Evolutionary conservation across 2,113 vertebrate genomes (phyloP).

Genomic region (Rhinoptilus africanus): DNA sequence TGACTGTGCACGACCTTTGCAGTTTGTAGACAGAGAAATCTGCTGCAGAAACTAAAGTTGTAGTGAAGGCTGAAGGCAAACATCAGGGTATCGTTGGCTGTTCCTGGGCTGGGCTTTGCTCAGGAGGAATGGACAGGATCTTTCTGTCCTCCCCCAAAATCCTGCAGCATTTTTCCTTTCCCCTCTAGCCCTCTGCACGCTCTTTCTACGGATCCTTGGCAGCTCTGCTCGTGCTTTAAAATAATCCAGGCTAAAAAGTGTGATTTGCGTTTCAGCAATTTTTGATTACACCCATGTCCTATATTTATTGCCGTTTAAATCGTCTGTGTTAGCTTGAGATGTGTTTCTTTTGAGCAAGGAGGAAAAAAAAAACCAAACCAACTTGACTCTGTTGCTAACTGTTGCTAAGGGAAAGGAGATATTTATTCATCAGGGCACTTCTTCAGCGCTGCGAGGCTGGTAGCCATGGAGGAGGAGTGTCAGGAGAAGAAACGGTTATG

Average conservation of each 20-base stretch:
- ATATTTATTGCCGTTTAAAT: conserved; percentile 74
- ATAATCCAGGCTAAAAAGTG: conserved; percentile 55
- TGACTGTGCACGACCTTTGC: neutral
- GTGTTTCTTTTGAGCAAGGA: conserved; percentile 28
- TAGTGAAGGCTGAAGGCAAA: neutral
- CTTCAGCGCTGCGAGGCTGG: conserved; percentile 29
- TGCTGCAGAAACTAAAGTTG: neutral
- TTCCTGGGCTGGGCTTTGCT: neutral
- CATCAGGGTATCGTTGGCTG: neutral
- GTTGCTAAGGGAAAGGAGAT: conserved; percentile 56
- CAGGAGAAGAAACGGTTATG: conserved; percentile 16
- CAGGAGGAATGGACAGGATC: neutral
- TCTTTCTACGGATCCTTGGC: conserved; percentile 48
- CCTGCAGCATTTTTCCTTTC: neutral
- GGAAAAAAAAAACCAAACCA: neutral
- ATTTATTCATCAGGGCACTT: conserved; percentile 51
- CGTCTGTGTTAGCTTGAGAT: conserved; percentile 59
- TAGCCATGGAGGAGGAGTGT: conserved; percentile 19
- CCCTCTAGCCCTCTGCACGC: neutral
- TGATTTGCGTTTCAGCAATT: conserved; percentile 40
- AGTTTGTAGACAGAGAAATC: neutral
- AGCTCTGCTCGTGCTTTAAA: conserved; percentile 58
- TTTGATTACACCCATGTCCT: conserved; percentile 67
- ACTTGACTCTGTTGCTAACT: conserved; percentile 55
- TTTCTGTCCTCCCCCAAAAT: neutral